Conservation (phyloP, 1,140 invertebrate genomes). For the Macrocentrus cingulum region DNA sequence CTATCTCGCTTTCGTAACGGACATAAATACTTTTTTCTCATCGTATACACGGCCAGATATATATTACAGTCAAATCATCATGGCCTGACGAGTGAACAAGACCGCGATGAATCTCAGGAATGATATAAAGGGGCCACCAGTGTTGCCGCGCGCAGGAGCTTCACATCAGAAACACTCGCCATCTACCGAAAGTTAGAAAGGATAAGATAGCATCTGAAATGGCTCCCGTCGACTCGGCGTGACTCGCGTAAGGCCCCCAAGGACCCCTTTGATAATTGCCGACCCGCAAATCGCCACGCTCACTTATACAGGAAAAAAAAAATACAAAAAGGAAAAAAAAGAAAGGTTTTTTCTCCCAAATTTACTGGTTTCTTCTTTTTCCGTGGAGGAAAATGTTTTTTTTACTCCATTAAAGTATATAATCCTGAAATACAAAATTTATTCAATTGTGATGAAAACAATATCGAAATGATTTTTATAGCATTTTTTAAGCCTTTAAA, state of each 20-base stretch:
- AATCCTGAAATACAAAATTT: too few species aligned
- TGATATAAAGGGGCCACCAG: conserved; percentile 29
- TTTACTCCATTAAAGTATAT: too few species aligned
- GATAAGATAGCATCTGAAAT: conserved; percentile 41
- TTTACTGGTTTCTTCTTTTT: too few species aligned
- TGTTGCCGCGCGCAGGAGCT: neutral
- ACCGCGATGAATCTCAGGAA: conserved; percentile 30
- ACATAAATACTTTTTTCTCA: neutral
- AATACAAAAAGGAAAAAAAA: too few species aligned
- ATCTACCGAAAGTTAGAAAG: conserved; percentile 14
- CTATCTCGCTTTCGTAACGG: neutral
- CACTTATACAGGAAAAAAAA: conserved; percentile 27
- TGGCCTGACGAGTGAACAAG: conserved; percentile 15
- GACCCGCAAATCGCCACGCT: conserved; percentile 33
- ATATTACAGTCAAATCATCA: neutral
- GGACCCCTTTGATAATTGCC: conserved; percentile 47
- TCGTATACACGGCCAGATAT: neutral
- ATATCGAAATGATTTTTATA: too few species aligned
- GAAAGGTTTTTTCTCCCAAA: too few species aligned
- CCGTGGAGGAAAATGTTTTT: too few species aligned
- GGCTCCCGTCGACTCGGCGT: conserved; percentile 50
- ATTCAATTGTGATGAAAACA: too few species aligned
- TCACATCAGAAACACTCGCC: neutral
- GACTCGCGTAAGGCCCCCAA: conserved; percentile 39
- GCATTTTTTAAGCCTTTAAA: too few species aligned